Conservation (phyloP, 2,113 vertebrate species). For the Vulpes vulpes region DNA sequence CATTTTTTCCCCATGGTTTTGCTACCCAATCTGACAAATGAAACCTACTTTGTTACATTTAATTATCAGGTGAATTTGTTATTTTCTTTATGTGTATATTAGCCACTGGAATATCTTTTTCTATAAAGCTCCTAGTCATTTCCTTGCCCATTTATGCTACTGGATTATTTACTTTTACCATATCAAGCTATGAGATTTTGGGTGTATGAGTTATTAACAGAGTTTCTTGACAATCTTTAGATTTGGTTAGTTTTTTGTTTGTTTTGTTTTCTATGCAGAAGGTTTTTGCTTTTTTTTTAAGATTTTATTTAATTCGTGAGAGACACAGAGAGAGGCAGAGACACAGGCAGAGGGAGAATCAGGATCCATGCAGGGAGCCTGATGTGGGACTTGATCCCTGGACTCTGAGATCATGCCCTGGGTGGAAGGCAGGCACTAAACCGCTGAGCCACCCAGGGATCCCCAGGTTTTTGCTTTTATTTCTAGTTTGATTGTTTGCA, state of each 20-base stretch:
- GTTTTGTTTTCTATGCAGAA: not conserved
- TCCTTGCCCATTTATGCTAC: not conserved
- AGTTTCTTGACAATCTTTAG: not conserved
- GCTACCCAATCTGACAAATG: not conserved
- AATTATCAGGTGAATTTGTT: not conserved
- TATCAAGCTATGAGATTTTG: not conserved
- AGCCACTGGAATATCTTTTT: not conserved
- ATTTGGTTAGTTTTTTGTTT: not conserved
- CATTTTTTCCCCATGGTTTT: not conserved
- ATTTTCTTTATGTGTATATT: not conserved
- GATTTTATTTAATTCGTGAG: no score
- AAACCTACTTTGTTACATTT: not conserved
- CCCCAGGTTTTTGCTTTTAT: not conserved
- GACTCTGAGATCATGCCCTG: no score
- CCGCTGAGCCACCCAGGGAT: no score
- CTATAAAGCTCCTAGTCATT: not conserved
- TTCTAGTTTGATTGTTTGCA: not conserved
- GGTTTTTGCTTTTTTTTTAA: not conserved
- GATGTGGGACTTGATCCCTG: no score
- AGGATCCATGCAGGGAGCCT: no score
- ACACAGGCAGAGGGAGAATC: no score
- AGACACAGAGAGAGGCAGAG: no score
- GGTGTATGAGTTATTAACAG: not conserved
- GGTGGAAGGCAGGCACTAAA: no score
- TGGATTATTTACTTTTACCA: not conserved